Conservation (phyloP, 2,797 vertebrate species). For the Emydoidea blandingii region DNA sequence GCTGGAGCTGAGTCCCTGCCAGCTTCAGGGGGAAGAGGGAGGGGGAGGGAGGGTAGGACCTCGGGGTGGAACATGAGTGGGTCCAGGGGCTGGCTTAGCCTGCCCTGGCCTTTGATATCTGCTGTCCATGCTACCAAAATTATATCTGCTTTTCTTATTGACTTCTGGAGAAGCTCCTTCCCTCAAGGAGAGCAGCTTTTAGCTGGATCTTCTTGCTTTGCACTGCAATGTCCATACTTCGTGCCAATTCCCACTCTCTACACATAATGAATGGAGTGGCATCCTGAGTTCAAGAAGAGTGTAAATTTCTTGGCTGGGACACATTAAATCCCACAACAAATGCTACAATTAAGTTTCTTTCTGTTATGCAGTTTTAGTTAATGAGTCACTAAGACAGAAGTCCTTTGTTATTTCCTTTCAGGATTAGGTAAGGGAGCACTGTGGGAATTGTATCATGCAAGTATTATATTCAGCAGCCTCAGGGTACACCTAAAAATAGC, state of each 20-base stretch:
- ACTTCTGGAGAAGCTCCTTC: background rate
- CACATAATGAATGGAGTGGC: conserved; percentile 15
- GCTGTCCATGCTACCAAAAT: background rate
- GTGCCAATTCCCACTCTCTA: background rate
- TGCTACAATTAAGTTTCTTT: conserved; percentile 11
- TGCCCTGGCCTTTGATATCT: no score
- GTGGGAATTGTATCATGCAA: conserved; percentile 43
- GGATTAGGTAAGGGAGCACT: conserved; percentile 53
- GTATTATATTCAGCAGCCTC: background rate
- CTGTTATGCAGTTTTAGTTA: conserved; percentile 52
- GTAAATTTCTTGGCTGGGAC: background rate
- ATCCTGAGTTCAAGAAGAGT: background rate
- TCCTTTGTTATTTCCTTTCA: conserved; percentile 35
- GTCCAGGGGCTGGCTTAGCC: no score
- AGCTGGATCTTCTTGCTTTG: conserved; percentile 7
- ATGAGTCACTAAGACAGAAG: conserved; percentile 30
- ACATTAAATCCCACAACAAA: background rate
- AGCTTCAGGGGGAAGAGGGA: no score
- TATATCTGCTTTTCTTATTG: background rate
- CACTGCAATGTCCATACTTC: background rate
- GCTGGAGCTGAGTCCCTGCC: no score
- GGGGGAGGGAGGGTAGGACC: no score
- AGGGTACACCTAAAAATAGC: background rate
- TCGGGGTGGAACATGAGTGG: no score
- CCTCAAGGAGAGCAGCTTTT: background rate